Base-by-base conservation (phyloP, 1,140 invertebrate species). In the Drosophila saltans region DNA sequence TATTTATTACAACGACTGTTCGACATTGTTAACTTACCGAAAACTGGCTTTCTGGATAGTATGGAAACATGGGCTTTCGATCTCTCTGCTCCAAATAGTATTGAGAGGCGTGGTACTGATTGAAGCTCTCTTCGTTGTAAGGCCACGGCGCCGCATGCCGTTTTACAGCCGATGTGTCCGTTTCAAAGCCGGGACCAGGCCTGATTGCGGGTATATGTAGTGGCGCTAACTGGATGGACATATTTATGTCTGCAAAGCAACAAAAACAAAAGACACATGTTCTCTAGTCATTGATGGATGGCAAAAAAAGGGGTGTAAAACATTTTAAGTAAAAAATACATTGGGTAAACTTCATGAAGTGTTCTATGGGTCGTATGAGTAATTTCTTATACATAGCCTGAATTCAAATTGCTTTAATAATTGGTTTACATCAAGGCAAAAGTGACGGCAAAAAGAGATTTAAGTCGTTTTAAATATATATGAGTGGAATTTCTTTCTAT, bases 161-260 rank as follows among this genome's bases (percentile, higher is more conserved):
- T 67, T 92, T 92, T 21, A 92, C 91, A 28, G 90, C 82, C 72
- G 91, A 81, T 39, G 91, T 78, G 70, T 92, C 91, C 58, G 91
- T 67, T 58, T 92, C 92, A 56, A 92, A 92, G 40, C 91, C 85
- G 55, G 92, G 91, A 21, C 91, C 84, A 24, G 92, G 85, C 78
- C 92, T 75, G 76, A 92, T 92, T 45, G 91, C 91, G 73, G 92
- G 92, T 88, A 92, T 92, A 75, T 92, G 91, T 68, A 92, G 79
- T 79, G 92, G 92, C 77, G 84, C 90, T 91, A 91, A 78, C 82
- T 89, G 78, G 74, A 92, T 80, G 74, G 90, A 92, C 90, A 92
- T 92, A 43, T 78, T 78, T 43, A 91, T 91, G 72, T 92, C 84
- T 92, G 78, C 33, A 36, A 36, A 36, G 33, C 3, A 36, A 6